phyloP scores from a whole-genome alignment of 2,888 invertebrate species.

The Rotaria sp. region DNA sequence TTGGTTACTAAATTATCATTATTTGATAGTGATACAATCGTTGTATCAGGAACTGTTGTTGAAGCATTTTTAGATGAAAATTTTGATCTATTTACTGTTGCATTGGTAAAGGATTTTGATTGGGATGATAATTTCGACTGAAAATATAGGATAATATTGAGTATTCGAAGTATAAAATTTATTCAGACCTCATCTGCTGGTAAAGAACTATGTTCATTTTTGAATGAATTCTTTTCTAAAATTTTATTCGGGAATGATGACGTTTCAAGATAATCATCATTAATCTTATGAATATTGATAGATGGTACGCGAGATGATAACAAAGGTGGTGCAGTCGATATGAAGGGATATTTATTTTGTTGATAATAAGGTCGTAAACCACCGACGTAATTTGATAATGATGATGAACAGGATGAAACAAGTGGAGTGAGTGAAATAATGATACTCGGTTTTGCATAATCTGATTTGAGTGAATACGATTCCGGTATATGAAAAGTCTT shows the following conservation, averaged over 20 bases:
- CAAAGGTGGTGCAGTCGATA: neutral
- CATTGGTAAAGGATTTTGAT: neutral
- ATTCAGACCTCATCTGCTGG: too few relatives aligned
- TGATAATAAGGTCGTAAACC: neutral
- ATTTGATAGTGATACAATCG: neutral
- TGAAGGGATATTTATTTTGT: neutral
- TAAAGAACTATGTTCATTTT: too few relatives aligned
- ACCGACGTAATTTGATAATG: neutral
- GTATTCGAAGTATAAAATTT: too few relatives aligned
- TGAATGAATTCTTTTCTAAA: too few relatives aligned
- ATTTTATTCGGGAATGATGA: neutral
- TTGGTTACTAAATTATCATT: neutral
- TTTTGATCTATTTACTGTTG: neutral
- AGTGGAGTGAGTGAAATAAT: neutral
- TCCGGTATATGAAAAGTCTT: neutral
- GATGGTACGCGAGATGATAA: neutral
- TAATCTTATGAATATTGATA: neutral
- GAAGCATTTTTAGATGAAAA: neutral
- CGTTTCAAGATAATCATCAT: neutral
- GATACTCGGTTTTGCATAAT: neutral
- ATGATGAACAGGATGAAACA: conserved; percentile 21
- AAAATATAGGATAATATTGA: neutral
- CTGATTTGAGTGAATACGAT: neutral
- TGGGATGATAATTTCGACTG: neutral
- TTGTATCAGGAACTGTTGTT: neutral